phyloP scores from a whole-genome alignment of 2,113 vertebrate genomes.

The Thalassarche chlororhynchos region DNA sequence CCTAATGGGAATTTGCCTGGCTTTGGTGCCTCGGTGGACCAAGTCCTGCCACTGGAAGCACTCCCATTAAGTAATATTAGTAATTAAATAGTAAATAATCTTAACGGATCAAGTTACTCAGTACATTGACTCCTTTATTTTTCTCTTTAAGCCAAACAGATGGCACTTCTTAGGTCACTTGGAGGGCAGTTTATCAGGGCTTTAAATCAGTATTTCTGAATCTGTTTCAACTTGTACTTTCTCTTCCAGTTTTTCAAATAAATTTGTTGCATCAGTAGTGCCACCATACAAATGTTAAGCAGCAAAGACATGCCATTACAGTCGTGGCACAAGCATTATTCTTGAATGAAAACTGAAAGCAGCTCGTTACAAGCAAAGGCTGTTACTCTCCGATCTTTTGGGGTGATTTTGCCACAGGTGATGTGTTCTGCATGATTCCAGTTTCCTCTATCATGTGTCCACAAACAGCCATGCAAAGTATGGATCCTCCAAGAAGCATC shows the following conservation, averaged over 20 bases:
- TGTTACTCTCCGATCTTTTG: background rate
- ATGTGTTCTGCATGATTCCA: rapidly evolving
- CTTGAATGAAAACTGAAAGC: background rate
- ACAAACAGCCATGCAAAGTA: background rate
- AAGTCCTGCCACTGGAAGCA: background rate
- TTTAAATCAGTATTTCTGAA: background rate
- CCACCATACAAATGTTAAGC: background rate
- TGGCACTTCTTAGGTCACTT: background rate
- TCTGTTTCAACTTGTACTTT: background rate
- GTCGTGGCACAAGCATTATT: background rate
- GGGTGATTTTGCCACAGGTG: background rate
- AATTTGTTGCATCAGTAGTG: no score
- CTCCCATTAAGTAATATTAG: background rate
- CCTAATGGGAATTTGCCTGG: background rate
- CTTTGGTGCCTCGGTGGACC: background rate
- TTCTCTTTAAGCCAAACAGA: background rate
- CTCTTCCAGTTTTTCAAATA: background rate
- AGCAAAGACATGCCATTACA: background rate
- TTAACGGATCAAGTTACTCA: background rate
- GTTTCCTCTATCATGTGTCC: background rate
- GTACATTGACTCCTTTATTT: background rate
- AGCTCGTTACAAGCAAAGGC: rapidly evolving
- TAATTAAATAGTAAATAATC: background rate
- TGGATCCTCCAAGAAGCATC: background rate
- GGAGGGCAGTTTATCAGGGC: background rate